Base-by-base conservation (phyloP, 2,888 invertebrate genomes). In the Onchidella celtica region DNA sequence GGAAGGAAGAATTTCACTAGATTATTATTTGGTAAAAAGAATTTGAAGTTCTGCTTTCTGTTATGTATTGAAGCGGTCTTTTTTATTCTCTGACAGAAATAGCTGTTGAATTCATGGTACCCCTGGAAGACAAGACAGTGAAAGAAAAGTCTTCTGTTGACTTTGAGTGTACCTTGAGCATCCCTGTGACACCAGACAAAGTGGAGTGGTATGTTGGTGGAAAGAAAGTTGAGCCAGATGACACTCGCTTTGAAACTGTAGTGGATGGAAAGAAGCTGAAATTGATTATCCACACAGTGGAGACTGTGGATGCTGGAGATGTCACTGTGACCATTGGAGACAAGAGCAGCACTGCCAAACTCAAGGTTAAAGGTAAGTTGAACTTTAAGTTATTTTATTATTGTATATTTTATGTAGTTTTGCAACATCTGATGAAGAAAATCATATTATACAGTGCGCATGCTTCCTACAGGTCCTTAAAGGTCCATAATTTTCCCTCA, bases 141-240 rank as follows among this genome's bases (percentile, higher is more conserved):
- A 84, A 82, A 38, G 89, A 89, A 82, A 63, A 84, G 40, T 82
- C 82, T 32, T 82, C 79, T 88, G 97, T 97, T 0, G 95, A 95
- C 40, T 97, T 98, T 92, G 97, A 97, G 90, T 96, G 98, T 87
- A 97, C 98, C 93, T 94, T 98, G n/a, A 97, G 97, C 11, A 97
- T 98, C 94, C 98, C 98, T 55, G 98, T 98, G 92, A 98, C 98
- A n/a, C 94, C 97, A 78, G 97, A 98, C 0, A 95, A 96, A 83
- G 97, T 98, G 0, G 95, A 96, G 84, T 98, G 98, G 98, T 97
- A 96, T 92, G 97, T 97, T 93, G 95, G 97, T 90, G 89, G 86
- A 24, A 95, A 95, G 82, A 97, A 98, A 93, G 95, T 98, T 84
- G 96, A 96, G 91, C 97, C 97, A 88, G 97, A 97, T 57, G 97